phyloP scores from a whole-genome alignment of 1,140 invertebrate genomes.

The Drosophila asahinai region DNA sequence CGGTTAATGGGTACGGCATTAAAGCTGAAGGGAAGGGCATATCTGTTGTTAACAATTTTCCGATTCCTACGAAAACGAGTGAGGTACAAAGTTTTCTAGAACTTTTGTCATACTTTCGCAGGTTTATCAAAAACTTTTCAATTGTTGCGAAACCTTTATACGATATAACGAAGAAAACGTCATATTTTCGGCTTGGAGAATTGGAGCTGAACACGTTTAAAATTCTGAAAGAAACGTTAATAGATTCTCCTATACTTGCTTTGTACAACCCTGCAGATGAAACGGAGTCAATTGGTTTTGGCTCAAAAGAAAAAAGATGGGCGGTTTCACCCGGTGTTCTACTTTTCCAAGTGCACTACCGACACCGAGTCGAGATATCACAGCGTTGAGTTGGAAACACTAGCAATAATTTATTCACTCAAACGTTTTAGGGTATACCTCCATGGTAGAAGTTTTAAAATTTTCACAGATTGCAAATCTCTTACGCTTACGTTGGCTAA shows the following conservation, averaged over 20 bases:
- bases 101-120: neutral
- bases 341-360: neutral
- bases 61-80: no score
- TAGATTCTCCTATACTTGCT: neutral
- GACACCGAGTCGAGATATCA: neutral
- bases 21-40: neutral
- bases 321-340: neutral
- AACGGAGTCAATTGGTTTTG: neutral
- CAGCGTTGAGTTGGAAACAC: neutral
- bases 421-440: neutral
- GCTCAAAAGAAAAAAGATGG: neutral
- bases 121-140: no score
- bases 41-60: no score
- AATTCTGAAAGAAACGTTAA: no score
- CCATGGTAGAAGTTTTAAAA: neutral
- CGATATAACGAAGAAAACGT: no score
- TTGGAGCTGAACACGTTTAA: no score
- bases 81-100: neutral
- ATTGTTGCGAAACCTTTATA: no score
- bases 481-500: neutral
- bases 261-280: neutral
- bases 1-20: neutral
- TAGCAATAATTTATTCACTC: neutral
- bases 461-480: neutral
- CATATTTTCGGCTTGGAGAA: no score